Evolutionary conservation across 92 coral and sea anemone species (phyloP).

Genomic region (Epizoanthus illoricatus): DNA sequence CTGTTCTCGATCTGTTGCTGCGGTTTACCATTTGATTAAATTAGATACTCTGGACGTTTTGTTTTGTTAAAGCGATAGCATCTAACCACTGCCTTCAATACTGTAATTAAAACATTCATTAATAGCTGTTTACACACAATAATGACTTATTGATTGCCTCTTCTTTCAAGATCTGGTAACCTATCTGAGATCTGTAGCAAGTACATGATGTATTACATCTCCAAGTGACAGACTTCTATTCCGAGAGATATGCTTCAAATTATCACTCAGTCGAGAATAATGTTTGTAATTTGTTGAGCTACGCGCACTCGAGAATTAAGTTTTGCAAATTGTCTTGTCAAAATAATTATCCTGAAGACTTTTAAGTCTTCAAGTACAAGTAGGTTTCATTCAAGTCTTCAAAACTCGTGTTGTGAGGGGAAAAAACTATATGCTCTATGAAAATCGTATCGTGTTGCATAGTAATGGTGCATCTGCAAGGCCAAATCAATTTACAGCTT

Average conservation of each 20-base stretch:
- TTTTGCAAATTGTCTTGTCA: too few relatives aligned
- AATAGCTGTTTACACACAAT: conserved; percentile 8
- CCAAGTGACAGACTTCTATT: not conserved
- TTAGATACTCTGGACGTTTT: conserved; percentile 30
- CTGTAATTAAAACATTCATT: not conserved
- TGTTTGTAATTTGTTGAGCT: too few relatives aligned
- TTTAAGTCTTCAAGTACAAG: too few relatives aligned
- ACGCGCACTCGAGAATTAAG: too few relatives aligned
- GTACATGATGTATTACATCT: not conserved
- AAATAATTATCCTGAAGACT: too few relatives aligned
- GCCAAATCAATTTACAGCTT: too few relatives aligned
- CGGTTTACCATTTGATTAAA: conserved; percentile 7
- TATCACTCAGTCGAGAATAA: too few relatives aligned
- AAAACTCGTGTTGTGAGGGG: too few relatives aligned
- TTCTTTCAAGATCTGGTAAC: not conserved
- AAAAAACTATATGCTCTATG: too few relatives aligned
- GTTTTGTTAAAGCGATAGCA: conserved; percentile 8
- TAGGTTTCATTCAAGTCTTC: too few relatives aligned
- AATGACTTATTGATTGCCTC: conserved; percentile 24
- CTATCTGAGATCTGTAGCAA: not conserved
- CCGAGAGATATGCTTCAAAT: not conserved
- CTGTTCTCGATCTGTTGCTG: not conserved
- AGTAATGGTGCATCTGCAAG: too few relatives aligned
- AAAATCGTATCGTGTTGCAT: too few relatives aligned
- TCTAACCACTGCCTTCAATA: conserved; percentile 13